These are phyloP conservation scores for Drosophila barbarae DNA, from an alignment of 2,888 invertebrate species.

Conservation along the genomic window DNA sequence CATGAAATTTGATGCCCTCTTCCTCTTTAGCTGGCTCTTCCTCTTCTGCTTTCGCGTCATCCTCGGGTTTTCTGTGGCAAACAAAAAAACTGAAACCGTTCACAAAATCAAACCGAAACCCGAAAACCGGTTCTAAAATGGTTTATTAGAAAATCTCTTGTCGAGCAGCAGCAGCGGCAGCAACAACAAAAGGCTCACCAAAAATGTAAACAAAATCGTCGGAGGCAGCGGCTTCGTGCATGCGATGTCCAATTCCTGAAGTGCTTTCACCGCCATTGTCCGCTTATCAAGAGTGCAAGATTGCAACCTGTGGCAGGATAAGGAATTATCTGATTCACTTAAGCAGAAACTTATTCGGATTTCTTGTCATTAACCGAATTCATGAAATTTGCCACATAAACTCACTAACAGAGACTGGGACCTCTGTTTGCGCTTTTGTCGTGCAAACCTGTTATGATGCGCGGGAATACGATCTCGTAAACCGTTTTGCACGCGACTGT, in stretches of 20 bases:
- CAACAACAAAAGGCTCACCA: conserved; percentile 44
- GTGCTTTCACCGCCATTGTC: neutral
- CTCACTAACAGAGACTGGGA: conserved; percentile 3
- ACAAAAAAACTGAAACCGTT: conserved; percentile 57
- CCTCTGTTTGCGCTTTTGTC: conserved; percentile 39
- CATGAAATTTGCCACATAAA: neutral
- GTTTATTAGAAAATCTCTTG: conserved; percentile 71
- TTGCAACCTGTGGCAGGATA: no score
- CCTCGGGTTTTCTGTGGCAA: conserved; percentile 47
- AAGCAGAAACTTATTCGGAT: neutral
- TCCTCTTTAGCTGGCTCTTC: conserved; percentile 28
- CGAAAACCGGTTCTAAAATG: conserved; percentile 71
- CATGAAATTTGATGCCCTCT: conserved; percentile 71
- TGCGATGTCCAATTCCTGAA: conserved; percentile 5
- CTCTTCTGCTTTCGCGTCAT: conserved; percentile 44
- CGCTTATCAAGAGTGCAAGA: neutral
- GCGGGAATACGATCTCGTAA: conserved; percentile 45
- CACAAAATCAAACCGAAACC: conserved; percentile 59
- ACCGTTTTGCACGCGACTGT: conserved; percentile 64
- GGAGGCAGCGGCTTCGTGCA: conserved; percentile 11
- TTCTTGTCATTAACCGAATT: neutral
- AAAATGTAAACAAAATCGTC: conserved; percentile 71
- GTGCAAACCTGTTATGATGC: conserved; percentile 62
- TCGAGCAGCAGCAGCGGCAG: conserved; percentile 41
- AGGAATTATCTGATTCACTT: no score